These are phyloP conservation scores for Meteorus colon DNA, from an alignment of 2,888 invertebrate genomes.

Conservation along the genomic window DNA sequence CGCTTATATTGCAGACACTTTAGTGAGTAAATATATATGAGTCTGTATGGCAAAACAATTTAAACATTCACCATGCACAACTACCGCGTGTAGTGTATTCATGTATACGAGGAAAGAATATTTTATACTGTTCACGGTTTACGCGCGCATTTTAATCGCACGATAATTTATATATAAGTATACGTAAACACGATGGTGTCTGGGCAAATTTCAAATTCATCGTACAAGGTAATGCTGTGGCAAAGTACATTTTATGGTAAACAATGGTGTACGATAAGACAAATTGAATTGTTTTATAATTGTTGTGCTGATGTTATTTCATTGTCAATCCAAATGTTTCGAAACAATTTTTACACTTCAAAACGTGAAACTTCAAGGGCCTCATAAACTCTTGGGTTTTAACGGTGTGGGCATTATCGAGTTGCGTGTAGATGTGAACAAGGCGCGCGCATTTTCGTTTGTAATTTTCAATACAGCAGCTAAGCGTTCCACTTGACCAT, in stretches of 20 bases:
- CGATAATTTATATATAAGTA: conserved; percentile 29
- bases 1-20: conserved; percentile 68
- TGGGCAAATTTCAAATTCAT: conserved; percentile 21
- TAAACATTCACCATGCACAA: conserved; percentile 58
- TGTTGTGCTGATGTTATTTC: no score
- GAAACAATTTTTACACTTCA: background rate
- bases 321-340: no score
- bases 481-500: background rate
- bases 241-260: background rate
- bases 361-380: conserved; percentile 20
- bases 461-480: conserved; percentile 22
- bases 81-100: conserved; percentile 11
- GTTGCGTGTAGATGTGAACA: conserved; percentile 44
- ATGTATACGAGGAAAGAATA: conserved; percentile 61
- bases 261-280: background rate
- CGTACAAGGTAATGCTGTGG: background rate
- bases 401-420: conserved; percentile 50
- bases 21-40: conserved; percentile 48
- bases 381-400: conserved; percentile 52
- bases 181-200: conserved; percentile 1
- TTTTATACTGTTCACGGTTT: conserved; percentile 44
- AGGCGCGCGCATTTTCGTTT: background rate
- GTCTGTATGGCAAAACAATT: conserved; percentile 41
- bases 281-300: conserved; percentile 12
- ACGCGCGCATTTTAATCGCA: conserved; percentile 41